Conservation (phyloP, 2,113 vertebrate genomes). For the Syngnathus typhle region DNA sequence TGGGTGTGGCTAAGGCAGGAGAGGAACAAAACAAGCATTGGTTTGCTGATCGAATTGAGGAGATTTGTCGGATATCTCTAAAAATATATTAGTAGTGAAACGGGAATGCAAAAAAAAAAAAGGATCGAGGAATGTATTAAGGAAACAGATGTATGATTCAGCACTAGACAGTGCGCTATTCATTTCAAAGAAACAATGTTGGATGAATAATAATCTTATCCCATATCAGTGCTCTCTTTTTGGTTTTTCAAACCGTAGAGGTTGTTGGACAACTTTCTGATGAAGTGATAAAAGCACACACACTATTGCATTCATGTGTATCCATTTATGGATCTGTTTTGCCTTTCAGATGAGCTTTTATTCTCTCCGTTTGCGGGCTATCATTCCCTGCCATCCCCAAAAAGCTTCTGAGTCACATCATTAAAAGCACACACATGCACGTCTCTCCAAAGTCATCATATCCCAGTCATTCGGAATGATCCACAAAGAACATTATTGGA, state of each 20-base stretch:
- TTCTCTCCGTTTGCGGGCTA: slow-evolving; percentile 6
- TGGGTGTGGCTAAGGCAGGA: slow-evolving; percentile 1
- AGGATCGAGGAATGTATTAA: not conserved
- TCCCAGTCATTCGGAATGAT: slow-evolving; percentile 8
- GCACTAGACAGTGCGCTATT: not conserved
- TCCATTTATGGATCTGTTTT: slow-evolving; percentile 11
- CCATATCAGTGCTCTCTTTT: not conserved
- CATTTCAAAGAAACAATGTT: not conserved
- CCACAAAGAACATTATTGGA: slow-evolving; percentile 2
- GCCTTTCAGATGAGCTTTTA: slow-evolving; percentile 12
- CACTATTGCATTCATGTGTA: slow-evolving; percentile 7
- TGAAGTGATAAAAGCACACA: slow-evolving; percentile 8
- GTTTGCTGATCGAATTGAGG: slow-evolving; percentile 1
- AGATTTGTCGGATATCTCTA: not conserved
- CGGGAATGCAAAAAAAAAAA: not conserved
- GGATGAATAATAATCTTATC: not conserved
- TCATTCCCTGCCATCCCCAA: slow-evolving; percentile 7
- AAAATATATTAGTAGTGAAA: not conserved
- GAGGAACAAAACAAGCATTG: not conserved
- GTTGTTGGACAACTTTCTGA: slow-evolving; percentile 4
- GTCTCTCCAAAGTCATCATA: slow-evolving; percentile 8
- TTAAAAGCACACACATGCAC: slow-evolving; percentile 5
- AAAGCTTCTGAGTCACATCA: slow-evolving; percentile 6
- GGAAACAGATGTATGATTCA: not conserved
- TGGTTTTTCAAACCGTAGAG: not conserved